These are phyloP conservation scores for Amphilophus citrinellus DNA, from an alignment of 2,113 vertebrate species.

Conservation along the genomic window DNA sequence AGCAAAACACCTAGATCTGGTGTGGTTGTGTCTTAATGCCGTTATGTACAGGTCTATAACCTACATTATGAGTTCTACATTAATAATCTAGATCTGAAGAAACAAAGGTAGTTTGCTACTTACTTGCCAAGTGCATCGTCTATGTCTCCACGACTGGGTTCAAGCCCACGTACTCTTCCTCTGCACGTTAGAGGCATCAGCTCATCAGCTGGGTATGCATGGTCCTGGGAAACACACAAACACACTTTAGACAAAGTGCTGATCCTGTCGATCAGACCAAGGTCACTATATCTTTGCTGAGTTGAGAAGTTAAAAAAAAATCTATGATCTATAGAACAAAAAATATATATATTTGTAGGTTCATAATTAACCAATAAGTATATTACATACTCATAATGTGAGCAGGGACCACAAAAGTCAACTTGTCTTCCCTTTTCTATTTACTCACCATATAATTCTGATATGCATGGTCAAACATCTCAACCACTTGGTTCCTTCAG, in stretches of 20 bases:
- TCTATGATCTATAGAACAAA: background rate
- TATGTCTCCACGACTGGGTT: conserved; percentile 95
- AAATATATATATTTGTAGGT: background rate
- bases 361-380: background rate
- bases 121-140: conserved; percentile 98
- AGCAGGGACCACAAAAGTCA: background rate
- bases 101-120: conserved; percentile 65
- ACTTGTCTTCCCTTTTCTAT: background rate
- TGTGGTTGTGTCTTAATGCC: background rate
- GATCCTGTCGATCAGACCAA: background rate
- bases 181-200: conserved; percentile 98
- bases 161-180: conserved; percentile 94
- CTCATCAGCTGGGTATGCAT: conserved; percentile 98
- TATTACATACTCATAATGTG: background rate
- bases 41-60: background rate
- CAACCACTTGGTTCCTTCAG: conserved; percentile 94
- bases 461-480: conserved; percentile 99
- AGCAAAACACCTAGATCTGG: background rate
- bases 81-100: background rate
- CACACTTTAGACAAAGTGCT: background rate
- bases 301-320: background rate
- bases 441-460: conserved; percentile 97
- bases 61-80: background rate
- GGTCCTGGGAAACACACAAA: conserved; percentile 84
- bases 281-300: background rate